These are phyloP conservation scores for Pteromalus puparum DNA, from an alignment of 1,140 invertebrate genomes.

Conservation along the genomic window DNA sequence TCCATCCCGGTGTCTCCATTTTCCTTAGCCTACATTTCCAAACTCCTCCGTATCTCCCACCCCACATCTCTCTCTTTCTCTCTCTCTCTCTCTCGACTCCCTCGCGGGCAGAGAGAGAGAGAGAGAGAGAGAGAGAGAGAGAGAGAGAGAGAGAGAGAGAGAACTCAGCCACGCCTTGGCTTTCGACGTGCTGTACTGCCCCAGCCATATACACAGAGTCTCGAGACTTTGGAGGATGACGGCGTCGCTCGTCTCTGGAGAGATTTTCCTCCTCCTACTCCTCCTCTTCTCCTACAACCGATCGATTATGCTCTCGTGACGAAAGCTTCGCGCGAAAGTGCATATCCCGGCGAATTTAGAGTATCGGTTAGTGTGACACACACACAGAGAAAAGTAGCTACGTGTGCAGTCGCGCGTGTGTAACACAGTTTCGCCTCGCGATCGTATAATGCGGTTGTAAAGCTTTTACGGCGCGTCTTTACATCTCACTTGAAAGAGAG, in stretches of 20 bases:
- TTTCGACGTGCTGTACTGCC: conserved; percentile 49
- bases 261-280: neutral
- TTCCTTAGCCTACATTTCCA: neutral
- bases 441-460: conserved; percentile 1
- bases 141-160: too few species aligned
- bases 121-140: too few species aligned
- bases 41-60: conserved; percentile 27
- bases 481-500: neutral
- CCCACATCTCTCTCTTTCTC: neutral
- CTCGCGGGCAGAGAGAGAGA: conserved; percentile 50
- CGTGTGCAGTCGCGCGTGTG: neutral
- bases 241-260: neutral
- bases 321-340: neutral
- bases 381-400: neutral
- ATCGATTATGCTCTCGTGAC: neutral
- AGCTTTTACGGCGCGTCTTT: neutral
- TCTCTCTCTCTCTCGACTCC: conserved; percentile 56
- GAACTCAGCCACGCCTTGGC: conserved; percentile 66
- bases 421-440: too few species aligned
- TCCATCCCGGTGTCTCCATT: neutral
- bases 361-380: neutral
- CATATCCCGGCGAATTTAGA: neutral
- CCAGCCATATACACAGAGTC: neutral
- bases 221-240: neutral
- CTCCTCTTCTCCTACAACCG: neutral